A percentile compares a stretch with the other conserved stretches of the same genome.
These are phyloP conservation scores for Platanista minor DNA, from an alignment of 2,113 vertebrate genomes.

Conservation along the genomic window DNA sequence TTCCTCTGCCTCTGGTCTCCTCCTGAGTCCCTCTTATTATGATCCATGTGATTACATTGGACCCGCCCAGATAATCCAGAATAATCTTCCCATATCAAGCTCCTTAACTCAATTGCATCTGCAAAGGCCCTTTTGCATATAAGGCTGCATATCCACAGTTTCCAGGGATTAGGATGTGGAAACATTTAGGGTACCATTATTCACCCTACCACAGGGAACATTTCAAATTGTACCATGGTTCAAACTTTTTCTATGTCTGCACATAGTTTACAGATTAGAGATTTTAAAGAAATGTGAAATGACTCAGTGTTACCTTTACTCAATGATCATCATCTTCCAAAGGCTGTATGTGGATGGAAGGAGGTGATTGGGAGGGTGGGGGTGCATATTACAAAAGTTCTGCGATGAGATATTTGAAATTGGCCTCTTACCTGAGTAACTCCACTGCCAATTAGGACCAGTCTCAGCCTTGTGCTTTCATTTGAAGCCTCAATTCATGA, in stretches of 20 bases:
- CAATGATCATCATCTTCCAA: background rate
- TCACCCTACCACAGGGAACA: background rate
- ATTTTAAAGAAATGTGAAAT: slow-evolving; percentile 8
- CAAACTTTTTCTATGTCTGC: background rate
- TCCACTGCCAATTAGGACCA: slow-evolving; percentile 34
- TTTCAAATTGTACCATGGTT: background rate
- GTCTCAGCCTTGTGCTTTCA: background rate
- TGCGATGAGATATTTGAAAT: background rate
- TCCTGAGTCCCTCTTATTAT: background rate
- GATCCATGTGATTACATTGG: background rate
- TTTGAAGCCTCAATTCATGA: slow-evolving; percentile 19
- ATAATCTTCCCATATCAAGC: background rate
- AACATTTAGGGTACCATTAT: background rate
- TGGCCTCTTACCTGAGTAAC: slow-evolving; percentile 1
- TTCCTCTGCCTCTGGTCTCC: background rate
- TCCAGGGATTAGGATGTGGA: background rate
- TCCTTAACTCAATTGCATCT: background rate
- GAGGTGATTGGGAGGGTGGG: background rate
- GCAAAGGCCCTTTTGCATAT: background rate
- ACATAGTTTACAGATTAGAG: background rate
- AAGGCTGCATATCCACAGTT: background rate
- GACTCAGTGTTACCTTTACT: background rate
- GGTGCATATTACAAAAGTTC: background rate
- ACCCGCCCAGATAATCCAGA: background rate
- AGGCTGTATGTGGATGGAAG: background rate